Conservation (phyloP, 2,113 vertebrate species). For the Microtus pennsylvanicus region DNA sequence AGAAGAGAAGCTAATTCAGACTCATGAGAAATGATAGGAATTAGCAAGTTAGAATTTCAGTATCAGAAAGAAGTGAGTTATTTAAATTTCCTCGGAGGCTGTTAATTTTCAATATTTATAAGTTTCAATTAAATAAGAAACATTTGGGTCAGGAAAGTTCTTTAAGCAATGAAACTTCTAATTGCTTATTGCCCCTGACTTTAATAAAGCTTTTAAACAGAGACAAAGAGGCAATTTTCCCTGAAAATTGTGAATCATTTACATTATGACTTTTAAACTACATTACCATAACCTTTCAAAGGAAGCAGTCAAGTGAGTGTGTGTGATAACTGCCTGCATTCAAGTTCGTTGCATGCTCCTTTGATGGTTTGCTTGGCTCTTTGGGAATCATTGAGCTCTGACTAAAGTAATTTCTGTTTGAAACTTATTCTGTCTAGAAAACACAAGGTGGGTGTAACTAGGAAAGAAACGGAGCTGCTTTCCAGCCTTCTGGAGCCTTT, state of each 20-base stretch:
- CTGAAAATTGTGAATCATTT: slow-evolving; percentile 26
- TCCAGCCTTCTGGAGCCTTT: neutral
- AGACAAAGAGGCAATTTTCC: slow-evolving; percentile 63
- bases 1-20: slow-evolving; percentile 57
- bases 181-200: slow-evolving; percentile 58
- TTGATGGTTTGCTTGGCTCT: slow-evolving; percentile 3
- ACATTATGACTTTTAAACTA: slow-evolving; percentile 29
- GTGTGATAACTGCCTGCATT: neutral
- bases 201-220: slow-evolving; percentile 56
- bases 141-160: slow-evolving; percentile 40
- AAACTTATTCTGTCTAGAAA: neutral
- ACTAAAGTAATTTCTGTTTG: neutral
- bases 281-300: slow-evolving; percentile 64
- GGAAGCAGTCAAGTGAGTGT: slow-evolving; percentile 38
- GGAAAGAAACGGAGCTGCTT: neutral
- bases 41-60: slow-evolving; percentile 54
- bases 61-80: slow-evolving; percentile 31
- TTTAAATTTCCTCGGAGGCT: slow-evolving; percentile 49
- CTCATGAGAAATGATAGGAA: slow-evolving; percentile 62
- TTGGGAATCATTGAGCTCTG: neutral
- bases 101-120: slow-evolving; percentile 59
- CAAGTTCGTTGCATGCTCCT: neutral
- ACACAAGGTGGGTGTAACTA: neutral
- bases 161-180: slow-evolving; percentile 57
- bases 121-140: slow-evolving; percentile 55